Conservation (phyloP, 2,113 vertebrate genomes). For the Polyodon spathula region DNA sequence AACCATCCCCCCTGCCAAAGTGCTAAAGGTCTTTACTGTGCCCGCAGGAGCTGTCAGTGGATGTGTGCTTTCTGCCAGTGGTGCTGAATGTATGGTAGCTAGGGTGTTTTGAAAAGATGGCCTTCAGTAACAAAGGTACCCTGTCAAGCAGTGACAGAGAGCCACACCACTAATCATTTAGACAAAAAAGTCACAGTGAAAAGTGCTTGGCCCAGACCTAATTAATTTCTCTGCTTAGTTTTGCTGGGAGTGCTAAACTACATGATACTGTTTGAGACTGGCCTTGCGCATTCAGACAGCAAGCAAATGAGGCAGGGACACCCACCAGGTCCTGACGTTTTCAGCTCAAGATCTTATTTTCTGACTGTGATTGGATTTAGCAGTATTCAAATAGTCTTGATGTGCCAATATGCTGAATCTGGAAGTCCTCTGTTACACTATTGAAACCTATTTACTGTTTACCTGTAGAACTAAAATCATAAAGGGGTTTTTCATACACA, state of each 20-base stretch:
- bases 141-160: slow-evolving; percentile 19
- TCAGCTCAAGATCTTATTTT: too few species aligned
- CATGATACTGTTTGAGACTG: slow-evolving; percentile 9
- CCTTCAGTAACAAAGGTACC: slow-evolving; percentile 19
- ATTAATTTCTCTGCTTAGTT: slow-evolving; percentile 22
- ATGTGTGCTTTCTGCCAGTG: neutral
- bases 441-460: too few species aligned
- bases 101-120: slow-evolving; percentile 15
- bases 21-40: slow-evolving; percentile 1
- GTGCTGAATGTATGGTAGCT: slow-evolving; percentile 15
- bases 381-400: too few species aligned
- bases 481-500: too few species aligned
- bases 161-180: slow-evolving; percentile 19
- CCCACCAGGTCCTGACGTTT: too few species aligned
- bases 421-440: too few species aligned
- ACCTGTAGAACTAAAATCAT: too few species aligned
- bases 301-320: too few species aligned
- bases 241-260: neutral
- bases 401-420: too few species aligned
- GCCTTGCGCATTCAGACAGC: neutral
- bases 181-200: slow-evolving; percentile 19
- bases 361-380: too few species aligned
- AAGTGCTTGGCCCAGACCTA: slow-evolving; percentile 15
- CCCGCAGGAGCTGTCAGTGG: neutral
- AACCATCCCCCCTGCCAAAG: neutral